phyloP scores from a whole-genome alignment of 2,888 invertebrate species.

The Pachydiplax longipennis region DNA sequence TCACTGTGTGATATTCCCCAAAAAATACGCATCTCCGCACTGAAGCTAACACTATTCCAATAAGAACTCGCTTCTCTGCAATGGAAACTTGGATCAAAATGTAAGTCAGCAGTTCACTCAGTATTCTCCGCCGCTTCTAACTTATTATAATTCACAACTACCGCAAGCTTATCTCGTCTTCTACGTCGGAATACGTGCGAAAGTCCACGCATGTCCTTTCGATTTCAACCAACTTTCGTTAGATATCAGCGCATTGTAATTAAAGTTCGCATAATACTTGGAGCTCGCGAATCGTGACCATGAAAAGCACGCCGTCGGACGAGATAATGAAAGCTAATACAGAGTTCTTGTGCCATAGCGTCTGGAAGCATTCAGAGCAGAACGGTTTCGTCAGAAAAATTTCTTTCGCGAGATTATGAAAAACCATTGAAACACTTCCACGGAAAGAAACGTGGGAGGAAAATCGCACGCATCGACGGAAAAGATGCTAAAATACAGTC shows the following conservation, averaged over 20 bases:
- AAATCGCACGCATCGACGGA: neutral
- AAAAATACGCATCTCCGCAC: no score
- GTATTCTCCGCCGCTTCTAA: no score
- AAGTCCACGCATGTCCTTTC: neutral
- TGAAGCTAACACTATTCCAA: no score
- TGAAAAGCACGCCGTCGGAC: neutral
- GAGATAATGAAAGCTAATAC: neutral
- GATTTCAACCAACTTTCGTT: neutral
- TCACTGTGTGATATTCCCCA: no score
- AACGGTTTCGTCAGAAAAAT: conserved; percentile 32
- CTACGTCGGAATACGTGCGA: no score
- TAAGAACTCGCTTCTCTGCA: no score
- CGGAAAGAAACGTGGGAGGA: neutral
- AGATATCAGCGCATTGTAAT: neutral
- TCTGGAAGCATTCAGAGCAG: conserved; percentile 14
- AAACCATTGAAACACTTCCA: neutral
- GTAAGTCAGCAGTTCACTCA: no score
- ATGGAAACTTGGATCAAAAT: no score
- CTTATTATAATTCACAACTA: no score
- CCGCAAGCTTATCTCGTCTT: no score
- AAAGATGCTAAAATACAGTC: neutral
- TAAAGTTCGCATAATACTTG: neutral
- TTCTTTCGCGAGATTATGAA: neutral
- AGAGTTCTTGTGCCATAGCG: conserved; percentile 1
- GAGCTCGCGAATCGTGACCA: neutral